These are phyloP conservation scores for Labrus mixtus DNA, from an alignment of 2,113 vertebrate genomes.

Conservation along the genomic window DNA sequence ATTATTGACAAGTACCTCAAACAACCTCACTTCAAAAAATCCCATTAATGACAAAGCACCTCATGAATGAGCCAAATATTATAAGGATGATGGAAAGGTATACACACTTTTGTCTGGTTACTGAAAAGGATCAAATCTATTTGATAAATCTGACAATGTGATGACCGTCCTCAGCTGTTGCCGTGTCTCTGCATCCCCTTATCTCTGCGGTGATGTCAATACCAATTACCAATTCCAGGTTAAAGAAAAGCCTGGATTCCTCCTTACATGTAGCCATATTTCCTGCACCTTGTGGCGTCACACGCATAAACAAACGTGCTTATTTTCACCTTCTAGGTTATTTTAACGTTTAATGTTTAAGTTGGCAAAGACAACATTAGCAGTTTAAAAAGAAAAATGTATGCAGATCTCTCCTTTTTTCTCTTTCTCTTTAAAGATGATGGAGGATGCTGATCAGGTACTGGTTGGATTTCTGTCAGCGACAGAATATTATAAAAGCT, in stretches of 20 bases:
- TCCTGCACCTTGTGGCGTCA: background rate
- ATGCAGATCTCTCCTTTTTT: constrained; percentile 54
- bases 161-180: background rate
- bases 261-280: background rate
- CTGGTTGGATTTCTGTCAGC: constrained; percentile 51
- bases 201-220: background rate
- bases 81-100: background rate
- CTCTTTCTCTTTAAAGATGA: constrained; percentile 80
- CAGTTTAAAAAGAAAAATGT: background rate
- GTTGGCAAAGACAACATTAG: background rate
- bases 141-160: constrained; percentile 4
- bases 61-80: background rate
- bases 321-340: background rate
- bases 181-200: background rate
- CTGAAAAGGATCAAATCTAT: background rate
- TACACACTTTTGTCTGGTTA: background rate
- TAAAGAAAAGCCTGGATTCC: background rate
- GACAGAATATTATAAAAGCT: constrained; percentile 30
- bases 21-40: background rate
- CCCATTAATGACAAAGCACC: background rate
- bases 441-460: constrained; percentile 84
- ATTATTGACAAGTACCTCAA: no score
- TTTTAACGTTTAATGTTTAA: background rate
- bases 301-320: background rate
- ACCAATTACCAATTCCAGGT: background rate